A percentile compares a stretch with the other conserved stretches of the same genome.
Conservation (phyloP, 1,140 invertebrate species). For the Brachionus sp. region DNA sequence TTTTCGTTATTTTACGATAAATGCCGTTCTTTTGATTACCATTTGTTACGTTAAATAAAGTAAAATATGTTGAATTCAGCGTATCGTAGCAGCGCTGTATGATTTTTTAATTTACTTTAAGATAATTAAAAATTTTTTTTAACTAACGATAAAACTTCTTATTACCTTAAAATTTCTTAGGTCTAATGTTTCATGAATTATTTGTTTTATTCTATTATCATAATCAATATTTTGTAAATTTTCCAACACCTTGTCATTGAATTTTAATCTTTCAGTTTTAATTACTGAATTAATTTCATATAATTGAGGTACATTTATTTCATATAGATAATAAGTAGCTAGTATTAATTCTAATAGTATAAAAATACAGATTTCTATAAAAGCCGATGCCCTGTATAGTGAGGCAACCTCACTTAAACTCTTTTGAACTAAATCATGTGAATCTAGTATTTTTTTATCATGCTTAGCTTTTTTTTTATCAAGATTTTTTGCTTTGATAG, state of each 20-base stretch:
- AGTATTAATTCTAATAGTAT: neutral
- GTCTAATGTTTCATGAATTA: neutral
- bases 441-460: neutral
- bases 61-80: no score
- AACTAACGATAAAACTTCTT: neutral
- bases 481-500: neutral
- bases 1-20: no score
- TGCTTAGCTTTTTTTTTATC: neutral
- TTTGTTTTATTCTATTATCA: neutral
- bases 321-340: neutral
- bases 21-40: no score
- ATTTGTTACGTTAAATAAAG: no score
- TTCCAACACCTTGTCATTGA: neutral
- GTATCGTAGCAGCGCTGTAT: no score
- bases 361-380: slow-evolving; percentile 22
- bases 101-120: no score
- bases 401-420: neutral
- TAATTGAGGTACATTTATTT: neutral
- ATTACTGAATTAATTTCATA: neutral
- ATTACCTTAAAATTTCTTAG: neutral
- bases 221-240: neutral
- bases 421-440: slow-evolving; percentile 30
- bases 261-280: neutral
- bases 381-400: neutral
- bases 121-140: neutral